A percentile compares a stretch with the other conserved stretches of the same genome.
Conservation (phyloP, 2,113 vertebrate genomes). For the Salvelinus sp. region DNA sequence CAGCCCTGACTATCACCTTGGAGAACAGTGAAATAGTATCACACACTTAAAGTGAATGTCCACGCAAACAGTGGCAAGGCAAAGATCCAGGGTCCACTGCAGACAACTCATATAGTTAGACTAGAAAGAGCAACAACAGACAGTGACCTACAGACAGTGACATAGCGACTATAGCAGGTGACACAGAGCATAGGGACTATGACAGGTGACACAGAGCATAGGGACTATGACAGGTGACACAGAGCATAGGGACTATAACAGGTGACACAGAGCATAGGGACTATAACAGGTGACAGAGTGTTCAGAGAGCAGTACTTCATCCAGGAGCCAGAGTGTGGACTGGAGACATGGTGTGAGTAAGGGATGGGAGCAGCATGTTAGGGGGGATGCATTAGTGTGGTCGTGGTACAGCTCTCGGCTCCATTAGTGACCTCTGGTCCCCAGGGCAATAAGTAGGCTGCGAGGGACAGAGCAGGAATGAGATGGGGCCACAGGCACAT, state of each 20-base stretch:
- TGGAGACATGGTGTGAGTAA: conserved; percentile 30
- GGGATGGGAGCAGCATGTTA: neutral
- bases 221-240: neutral
- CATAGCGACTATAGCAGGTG: too few species aligned
- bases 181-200: too few species aligned
- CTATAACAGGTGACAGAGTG: neutral
- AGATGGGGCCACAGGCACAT: conserved; percentile 38
- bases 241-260: too few species aligned
- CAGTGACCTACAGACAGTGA: neutral
- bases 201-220: neutral
- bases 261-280: conserved; percentile 6
- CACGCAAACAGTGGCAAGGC: conserved; percentile 36
- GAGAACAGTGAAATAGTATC: conserved; percentile 48
- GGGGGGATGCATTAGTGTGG: conserved; percentile 57
- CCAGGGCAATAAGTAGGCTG: neutral
- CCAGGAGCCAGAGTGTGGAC: neutral
- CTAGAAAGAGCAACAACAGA: conserved; percentile 9
- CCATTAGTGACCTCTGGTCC: too few species aligned
- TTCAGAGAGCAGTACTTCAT: too few species aligned
- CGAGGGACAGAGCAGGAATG: neutral
- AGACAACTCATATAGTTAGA: conserved; percentile 9
- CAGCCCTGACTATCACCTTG: conserved; percentile 50
- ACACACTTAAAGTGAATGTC: conserved; percentile 29
- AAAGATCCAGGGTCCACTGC: conserved; percentile 13
- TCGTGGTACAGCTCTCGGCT: neutral